phyloP scores from a whole-genome alignment of 2,797 vertebrate species.

The Takifugu ocellatus region DNA sequence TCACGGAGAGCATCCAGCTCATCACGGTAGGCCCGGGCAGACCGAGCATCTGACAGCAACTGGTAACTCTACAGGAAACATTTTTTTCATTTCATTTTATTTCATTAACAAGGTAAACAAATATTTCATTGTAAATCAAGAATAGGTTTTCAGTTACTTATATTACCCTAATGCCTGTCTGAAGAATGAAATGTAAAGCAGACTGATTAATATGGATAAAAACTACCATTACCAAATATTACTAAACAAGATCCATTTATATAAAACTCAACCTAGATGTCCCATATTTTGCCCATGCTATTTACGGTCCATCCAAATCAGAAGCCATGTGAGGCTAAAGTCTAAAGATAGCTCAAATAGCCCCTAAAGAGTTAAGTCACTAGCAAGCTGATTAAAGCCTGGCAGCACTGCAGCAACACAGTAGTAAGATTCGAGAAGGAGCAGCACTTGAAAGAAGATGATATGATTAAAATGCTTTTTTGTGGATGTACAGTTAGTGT shows the following conservation, averaged over 20 bases:
- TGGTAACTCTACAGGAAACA: constrained; percentile 83
- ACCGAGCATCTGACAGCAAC: constrained; percentile 90
- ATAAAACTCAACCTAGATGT: neutral
- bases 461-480: constrained; percentile 16
- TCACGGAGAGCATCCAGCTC: constrained; percentile 93
- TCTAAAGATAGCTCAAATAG: constrained; percentile 66
- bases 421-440: constrained; percentile 14
- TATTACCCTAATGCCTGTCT: no score
- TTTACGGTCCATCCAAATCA: constrained; percentile 34
- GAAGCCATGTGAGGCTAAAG: constrained; percentile 42
- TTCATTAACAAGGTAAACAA: neutral
- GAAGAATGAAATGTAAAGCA: neutral
- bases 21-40: constrained; percentile 90
- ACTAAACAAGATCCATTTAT: neutral
- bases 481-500: neutral
- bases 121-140: neutral
- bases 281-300: constrained; percentile 37
- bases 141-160: no score
- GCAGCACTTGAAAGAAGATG: constrained; percentile 19
- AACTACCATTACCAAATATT: constrained; percentile 8
- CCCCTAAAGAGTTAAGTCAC: constrained; percentile 57
- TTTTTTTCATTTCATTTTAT: neutral
- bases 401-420: constrained; percentile 35
- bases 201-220: no score
- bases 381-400: constrained; percentile 52